These are phyloP conservation scores for Sebastes hubbsi DNA, from an alignment of 2,797 vertebrate species.

Conservation along the genomic window DNA sequence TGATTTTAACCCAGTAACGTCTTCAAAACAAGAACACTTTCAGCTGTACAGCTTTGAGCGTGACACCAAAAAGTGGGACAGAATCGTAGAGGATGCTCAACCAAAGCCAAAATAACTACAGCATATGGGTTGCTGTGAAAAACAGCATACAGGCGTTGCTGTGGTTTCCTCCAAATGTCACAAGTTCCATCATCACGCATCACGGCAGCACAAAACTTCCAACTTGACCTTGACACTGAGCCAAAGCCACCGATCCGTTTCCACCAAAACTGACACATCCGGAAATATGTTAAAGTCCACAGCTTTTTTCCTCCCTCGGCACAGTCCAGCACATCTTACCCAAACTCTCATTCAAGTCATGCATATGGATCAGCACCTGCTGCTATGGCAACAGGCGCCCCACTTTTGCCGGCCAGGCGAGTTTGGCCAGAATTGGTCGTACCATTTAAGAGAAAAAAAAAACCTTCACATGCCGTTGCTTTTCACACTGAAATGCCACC, in stretches of 20 bases:
- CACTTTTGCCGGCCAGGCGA: slow-evolving; percentile 2
- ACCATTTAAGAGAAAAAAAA: slow-evolving; percentile 11
- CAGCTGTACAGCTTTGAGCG: not conserved
- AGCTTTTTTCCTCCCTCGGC: not conserved
- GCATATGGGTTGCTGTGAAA: not conserved
- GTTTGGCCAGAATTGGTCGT: slow-evolving; percentile 21
- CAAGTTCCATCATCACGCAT: slow-evolving; percentile 13
- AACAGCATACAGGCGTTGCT: not conserved
- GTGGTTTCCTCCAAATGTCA: slow-evolving; percentile 12
- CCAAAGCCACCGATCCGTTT: not conserved
- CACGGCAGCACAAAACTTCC: not conserved
- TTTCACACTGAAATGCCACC: slow-evolving; percentile 32
- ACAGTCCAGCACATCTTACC: not conserved
- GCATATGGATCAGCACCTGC: slow-evolving; percentile 38
- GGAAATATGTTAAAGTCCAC: not conserved
- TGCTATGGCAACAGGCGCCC: slow-evolving; percentile 48
- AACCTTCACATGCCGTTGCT: slow-evolving; percentile 17
- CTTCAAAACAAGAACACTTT: slow-evolving; percentile 11
- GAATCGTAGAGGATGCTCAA: not conserved
- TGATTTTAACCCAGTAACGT: slow-evolving; percentile 16
- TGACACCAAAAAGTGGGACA: slow-evolving; percentile 19
- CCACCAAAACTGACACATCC: not conserved
- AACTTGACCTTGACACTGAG: not conserved
- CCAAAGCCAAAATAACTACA: not conserved
- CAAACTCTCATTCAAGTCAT: slow-evolving; percentile 4